Evolutionary conservation across 2,113 vertebrate genomes (phyloP).

Genomic region (Trematocara stigmaticum): DNA sequence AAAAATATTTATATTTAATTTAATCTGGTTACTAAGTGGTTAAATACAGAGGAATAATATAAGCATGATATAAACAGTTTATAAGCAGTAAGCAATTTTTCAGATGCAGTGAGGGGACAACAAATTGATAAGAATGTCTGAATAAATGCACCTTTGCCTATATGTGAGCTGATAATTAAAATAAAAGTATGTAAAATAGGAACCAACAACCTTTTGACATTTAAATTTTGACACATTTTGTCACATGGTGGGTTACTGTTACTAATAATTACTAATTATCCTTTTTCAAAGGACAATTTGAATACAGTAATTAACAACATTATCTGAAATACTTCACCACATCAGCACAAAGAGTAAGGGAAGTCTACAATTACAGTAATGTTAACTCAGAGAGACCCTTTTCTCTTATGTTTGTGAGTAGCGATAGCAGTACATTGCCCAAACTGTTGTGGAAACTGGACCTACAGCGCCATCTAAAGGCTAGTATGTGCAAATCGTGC

Average conservation of each 20-base stretch:
- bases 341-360: neutral
- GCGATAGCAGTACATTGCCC: neutral
- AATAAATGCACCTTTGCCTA: neutral
- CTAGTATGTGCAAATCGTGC: neutral
- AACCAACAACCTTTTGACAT: neutral
- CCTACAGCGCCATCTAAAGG: conserved; percentile 24
- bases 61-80: neutral
- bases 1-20: neutral
- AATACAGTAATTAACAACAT: neutral
- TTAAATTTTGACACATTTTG: neutral
- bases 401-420: neutral
- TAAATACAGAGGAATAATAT: neutral
- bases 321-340: neutral
- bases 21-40: neutral
- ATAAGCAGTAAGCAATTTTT: neutral
- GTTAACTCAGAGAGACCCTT: neutral
- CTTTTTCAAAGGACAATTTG: neutral
- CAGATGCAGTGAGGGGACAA: neutral
- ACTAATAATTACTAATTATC: neutral
- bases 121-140: neutral
- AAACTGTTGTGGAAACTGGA: neutral
- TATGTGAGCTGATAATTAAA: neutral
- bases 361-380: neutral
- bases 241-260: neutral
- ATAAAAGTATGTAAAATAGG: neutral